Conservation (phyloP, 2,797 vertebrate species). For the Ataeniobius toweri region DNA sequence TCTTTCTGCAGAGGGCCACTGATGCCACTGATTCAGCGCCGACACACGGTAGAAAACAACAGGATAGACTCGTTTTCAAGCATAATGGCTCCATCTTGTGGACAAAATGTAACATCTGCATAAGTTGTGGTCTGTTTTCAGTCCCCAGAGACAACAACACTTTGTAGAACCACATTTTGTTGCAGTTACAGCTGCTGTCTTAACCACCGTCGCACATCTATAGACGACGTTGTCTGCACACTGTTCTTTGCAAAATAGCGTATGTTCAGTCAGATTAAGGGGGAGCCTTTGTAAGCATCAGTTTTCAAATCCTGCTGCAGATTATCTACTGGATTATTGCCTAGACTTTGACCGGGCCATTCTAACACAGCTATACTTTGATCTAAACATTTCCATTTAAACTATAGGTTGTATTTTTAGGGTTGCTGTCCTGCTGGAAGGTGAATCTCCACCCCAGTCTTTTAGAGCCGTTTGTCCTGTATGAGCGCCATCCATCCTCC, state of each 20-base stretch:
- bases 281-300: background rate
- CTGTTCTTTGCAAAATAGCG: background rate
- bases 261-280: background rate
- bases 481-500: background rate
- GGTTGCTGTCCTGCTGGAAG: background rate
- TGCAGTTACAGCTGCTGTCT: background rate
- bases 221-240: background rate
- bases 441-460: background rate
- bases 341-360: background rate
- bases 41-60: background rate
- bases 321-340: background rate
- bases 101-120: background rate
- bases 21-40: conserved; percentile 10
- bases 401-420: background rate
- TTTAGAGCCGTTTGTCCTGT: background rate
- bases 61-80: background rate
- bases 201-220: background rate
- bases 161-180: background rate
- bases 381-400: background rate
- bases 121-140: background rate
- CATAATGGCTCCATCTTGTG: conserved; percentile 58
- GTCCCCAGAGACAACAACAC: background rate
- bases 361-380: background rate
- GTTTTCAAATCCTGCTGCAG: background rate
- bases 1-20: conserved; percentile 3